phyloP scores from a whole-genome alignment of 2,797 vertebrate species.

The Tangara arthus region DNA sequence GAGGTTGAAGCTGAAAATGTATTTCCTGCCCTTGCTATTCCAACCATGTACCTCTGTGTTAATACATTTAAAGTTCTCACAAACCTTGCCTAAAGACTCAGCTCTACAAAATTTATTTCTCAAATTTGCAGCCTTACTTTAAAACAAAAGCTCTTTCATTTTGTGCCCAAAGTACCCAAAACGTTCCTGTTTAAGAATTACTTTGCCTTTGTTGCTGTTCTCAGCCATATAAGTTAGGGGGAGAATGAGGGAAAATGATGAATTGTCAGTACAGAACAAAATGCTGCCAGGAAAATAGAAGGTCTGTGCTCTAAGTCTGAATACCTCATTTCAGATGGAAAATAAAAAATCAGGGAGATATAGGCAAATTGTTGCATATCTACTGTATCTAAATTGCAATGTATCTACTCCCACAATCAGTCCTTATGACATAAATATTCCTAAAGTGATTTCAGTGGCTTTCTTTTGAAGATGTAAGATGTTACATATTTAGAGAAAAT shows the following conservation, averaged over 20 bases:
- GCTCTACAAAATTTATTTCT: neutral
- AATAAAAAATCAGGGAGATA: neutral
- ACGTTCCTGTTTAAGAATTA: neutral
- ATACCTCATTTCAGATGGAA: neutral
- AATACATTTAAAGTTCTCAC: neutral
- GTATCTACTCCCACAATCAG: neutral
- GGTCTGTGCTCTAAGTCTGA: neutral
- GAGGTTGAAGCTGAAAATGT: neutral
- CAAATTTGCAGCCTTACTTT: neutral
- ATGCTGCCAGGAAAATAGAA: neutral
- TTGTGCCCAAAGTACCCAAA: neutral
- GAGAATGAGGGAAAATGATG: neutral
- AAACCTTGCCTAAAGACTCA: neutral
- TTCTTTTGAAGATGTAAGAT: neutral
- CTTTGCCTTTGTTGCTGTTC: neutral
- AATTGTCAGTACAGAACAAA: neutral
- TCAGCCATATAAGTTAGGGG: neutral
- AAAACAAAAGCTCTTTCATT: neutral
- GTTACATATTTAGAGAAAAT: neutral
- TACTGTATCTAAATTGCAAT: neutral
- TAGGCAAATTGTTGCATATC: neutral
- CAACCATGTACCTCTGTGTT: neutral
- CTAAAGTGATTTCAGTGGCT: neutral
- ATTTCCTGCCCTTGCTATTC: neutral
- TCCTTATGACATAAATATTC: neutral